phyloP scores from a whole-genome alignment of 2,113 vertebrate genomes.

The Panthera tigris region DNA sequence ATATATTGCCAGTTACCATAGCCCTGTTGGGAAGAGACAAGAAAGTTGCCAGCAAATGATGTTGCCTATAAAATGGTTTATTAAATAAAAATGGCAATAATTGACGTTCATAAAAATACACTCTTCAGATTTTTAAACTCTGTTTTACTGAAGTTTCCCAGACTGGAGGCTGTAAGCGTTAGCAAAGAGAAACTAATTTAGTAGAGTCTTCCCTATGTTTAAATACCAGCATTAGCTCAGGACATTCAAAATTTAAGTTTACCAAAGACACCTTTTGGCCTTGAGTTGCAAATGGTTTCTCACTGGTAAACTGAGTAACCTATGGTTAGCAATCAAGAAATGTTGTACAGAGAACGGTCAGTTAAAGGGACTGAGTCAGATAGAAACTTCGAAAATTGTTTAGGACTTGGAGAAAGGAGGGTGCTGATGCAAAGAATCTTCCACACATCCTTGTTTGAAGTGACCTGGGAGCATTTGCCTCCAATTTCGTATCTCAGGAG shows the following conservation, averaged over 20 bases:
- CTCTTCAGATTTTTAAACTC: not conserved
- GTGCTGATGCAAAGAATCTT: not conserved
- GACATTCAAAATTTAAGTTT: slow-evolving; percentile 19
- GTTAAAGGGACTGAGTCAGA: not conserved
- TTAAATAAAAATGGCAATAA: not conserved
- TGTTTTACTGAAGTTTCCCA: slow-evolving; percentile 19
- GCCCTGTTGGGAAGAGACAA: not conserved
- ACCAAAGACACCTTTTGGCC: not conserved
- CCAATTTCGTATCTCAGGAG: not conserved
- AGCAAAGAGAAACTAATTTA: not conserved
- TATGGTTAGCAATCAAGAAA: not conserved
- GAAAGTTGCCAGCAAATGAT: not conserved
- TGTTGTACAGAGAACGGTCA: not conserved
- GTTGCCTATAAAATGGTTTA: slow-evolving; percentile 19
- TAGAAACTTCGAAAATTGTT: not conserved
- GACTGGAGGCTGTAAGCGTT: not conserved
- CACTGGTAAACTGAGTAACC: not conserved
- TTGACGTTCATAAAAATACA: not conserved
- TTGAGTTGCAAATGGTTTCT: not conserved
- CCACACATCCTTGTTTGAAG: not conserved
- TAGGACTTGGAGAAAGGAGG: not conserved
- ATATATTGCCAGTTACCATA: not conserved
- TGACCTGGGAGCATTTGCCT: not conserved
- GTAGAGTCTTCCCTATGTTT: not conserved
- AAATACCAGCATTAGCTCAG: slow-evolving; percentile 8